Evolutionary conservation across 2,113 vertebrate genomes (phyloP), one percentile per base, ranked within the genome.

Genomic region (Pygoscelis adeliae): DNA sequence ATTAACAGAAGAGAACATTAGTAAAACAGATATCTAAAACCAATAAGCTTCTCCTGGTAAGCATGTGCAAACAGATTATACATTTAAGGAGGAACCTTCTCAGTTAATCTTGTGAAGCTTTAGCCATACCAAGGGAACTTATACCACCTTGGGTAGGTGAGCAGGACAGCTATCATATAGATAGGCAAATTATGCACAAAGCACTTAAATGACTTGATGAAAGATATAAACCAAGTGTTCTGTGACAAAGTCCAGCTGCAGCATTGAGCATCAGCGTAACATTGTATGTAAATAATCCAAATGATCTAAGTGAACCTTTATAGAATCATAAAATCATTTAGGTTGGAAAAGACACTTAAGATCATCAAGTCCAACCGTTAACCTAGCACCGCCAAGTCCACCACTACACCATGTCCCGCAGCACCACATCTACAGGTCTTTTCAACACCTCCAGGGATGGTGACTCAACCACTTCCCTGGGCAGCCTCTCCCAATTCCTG

Each of bases 301-400:
- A 59, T 5, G 0, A 83, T 29, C 49, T 49, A 56, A 49, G 30
- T 19, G 34, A 77, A 62, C 17, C 5, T 70, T 83, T 55, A 76
- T 1, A 59, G 38, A 79, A 44, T 22, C 4, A 8, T 2, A 61
- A 42, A 78, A 29, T 17, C 9, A 19, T 32, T 61, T 22, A 55
- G 29, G 11, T 5, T 50, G 49, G 52, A 63, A 80, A 91, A 81
- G 9, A 27, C 19, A 19, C 15, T 76, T 32, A 84, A 71, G 19
- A 73, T n/a, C 67, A 40, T 32, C 0, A 0, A 53, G 27, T 36
- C 21, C 8, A 66, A 13, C 5, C 0, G 0, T 32, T 13, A 71
- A 72, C 42, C 29, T 16, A 71, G 59, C 55, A 40, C 15, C 58
- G 80, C 11, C 63, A 70, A 50, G 14, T 30, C n/a, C 50, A 79